Evolutionary conservation across 2,113 vertebrate genomes (phyloP).

Genomic region (Grantiella picta): DNA sequence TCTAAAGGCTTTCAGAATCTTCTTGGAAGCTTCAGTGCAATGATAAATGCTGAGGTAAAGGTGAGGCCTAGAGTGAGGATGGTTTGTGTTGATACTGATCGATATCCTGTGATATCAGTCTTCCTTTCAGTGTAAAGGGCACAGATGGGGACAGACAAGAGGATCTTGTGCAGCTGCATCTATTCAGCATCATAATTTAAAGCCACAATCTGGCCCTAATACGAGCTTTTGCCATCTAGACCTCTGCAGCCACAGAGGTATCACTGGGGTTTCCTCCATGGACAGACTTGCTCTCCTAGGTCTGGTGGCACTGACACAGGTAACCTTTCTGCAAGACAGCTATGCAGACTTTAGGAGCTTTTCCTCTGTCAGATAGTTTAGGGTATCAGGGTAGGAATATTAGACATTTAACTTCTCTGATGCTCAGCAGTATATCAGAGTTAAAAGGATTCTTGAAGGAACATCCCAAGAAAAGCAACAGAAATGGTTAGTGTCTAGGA

Average conservation of each 20-base stretch:
- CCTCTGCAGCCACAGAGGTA: background rate
- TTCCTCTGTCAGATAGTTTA: background rate
- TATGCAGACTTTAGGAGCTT: background rate
- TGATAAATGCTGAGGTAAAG: constrained; percentile 5
- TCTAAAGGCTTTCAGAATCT: background rate
- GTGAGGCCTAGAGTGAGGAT: background rate
- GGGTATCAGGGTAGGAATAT: background rate
- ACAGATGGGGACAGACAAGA: background rate
- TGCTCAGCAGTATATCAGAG: background rate
- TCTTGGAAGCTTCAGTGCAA: background rate
- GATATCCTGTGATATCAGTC: background rate
- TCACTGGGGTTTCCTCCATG: background rate
- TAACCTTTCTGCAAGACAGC: background rate
- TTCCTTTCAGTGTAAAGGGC: constrained; percentile 14
- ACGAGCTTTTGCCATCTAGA: background rate
- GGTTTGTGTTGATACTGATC: background rate
- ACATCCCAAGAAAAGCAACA: background rate
- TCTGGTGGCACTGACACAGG: background rate
- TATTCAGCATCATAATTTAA: background rate
- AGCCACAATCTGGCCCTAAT: background rate
- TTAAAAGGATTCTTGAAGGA: background rate
- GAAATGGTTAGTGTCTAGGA: background rate
- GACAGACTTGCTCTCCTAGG: background rate
- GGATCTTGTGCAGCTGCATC: background rate
- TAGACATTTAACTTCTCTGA: background rate